These are phyloP conservation scores for Ptychobarbus kaznakovi DNA, from an alignment of 2,797 vertebrate genomes.

Conservation along the genomic window DNA sequence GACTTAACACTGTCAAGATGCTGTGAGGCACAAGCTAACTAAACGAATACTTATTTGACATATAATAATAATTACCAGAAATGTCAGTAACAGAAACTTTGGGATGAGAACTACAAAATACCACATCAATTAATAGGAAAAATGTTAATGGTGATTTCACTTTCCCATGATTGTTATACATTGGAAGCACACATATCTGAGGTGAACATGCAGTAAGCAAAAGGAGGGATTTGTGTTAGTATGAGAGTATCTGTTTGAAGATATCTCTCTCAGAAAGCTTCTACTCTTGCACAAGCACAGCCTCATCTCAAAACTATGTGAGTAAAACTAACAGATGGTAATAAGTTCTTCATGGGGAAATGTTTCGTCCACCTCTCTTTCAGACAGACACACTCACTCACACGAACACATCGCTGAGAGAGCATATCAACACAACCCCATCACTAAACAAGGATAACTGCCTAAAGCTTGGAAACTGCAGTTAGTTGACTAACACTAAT, in stretches of 20 bases:
- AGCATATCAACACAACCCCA: no score
- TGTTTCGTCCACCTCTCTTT: slow-evolving; percentile 3
- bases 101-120: neutral
- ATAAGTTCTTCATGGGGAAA: slow-evolving; percentile 16
- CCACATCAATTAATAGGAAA: neutral
- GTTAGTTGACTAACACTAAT: slow-evolving; percentile 45
- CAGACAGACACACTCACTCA: neutral
- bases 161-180: slow-evolving; percentile 23
- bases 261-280: neutral
- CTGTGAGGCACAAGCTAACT: neutral
- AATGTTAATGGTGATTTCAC: neutral
- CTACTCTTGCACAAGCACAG: neutral
- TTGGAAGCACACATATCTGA: neutral
- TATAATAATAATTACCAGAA: neutral
- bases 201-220: neutral
- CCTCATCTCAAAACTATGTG: slow-evolving; percentile 43
- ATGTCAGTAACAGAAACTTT: neutral
- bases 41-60: neutral
- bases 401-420: neutral
- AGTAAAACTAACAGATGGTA: slow-evolving; percentile 52
- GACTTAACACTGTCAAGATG: slow-evolving; percentile 5
- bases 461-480: neutral
- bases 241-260: neutral
- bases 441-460: neutral
- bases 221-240: slow-evolving; percentile 21